Percentiles rank a stretch among this genome's conserved stretches.
Evolutionary conservation across 2,797 vertebrate genomes (phyloP).

Genomic region (Pempheris klunzingeri): DNA sequence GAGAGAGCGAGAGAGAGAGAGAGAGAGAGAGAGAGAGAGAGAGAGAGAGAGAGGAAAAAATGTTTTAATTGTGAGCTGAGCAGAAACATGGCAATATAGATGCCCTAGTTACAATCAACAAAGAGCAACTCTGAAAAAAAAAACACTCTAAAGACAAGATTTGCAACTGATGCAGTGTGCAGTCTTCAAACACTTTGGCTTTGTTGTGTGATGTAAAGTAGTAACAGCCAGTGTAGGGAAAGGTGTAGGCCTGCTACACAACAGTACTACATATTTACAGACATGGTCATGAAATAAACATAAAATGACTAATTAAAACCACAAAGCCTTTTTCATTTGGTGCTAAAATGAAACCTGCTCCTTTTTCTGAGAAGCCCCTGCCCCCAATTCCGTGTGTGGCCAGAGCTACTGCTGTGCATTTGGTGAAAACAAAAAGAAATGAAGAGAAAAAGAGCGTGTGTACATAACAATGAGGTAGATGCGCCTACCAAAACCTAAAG

Average conservation of each 20-base stretch:
- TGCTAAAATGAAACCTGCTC: conserved; percentile 77
- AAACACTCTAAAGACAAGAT: conserved; percentile 79
- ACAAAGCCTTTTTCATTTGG: conserved; percentile 76
- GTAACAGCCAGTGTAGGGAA: conserved; percentile 61
- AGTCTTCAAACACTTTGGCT: conserved; percentile 79
- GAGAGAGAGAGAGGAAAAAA: conserved; percentile 59
- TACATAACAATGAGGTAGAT: conserved; percentile 65
- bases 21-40: no score
- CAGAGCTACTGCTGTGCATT: conserved; percentile 62
- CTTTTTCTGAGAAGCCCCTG: conserved; percentile 83
- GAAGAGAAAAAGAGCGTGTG: conserved; percentile 58
- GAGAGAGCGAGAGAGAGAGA: conserved; percentile 69
- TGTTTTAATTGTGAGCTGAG: conserved; percentile 89
- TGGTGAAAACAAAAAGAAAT: conserved; percentile 58
- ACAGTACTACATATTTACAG: conserved; percentile 82
- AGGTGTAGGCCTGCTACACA: conserved; percentile 74
- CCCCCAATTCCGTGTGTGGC: conserved; percentile 68
- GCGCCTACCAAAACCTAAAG: conserved; percentile 72
- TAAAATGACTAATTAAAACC: conserved; percentile 87
- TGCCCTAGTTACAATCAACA: conserved; percentile 91
- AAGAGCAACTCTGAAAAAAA: conserved; percentile 78
- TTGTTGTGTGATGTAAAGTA: conserved; percentile 76
- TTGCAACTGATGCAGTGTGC: conserved; percentile 80
- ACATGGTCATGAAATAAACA: conserved; percentile 78
- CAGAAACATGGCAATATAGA: conserved; percentile 88